Evolutionary conservation across 2,113 vertebrate species (phyloP).

Genomic region (Datnioides undecimradiatus): DNA sequence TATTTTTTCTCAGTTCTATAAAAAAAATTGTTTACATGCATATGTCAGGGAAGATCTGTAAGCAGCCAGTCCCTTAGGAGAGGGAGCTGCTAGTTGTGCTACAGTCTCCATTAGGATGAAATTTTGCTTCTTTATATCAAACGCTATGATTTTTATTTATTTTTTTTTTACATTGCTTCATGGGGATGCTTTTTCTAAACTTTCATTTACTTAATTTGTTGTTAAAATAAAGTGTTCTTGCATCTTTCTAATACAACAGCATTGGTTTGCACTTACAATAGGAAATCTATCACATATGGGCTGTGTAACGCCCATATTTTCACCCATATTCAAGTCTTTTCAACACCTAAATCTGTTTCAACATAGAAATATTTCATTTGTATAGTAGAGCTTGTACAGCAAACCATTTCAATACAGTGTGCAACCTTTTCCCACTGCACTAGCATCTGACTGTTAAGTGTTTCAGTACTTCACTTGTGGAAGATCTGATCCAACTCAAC

Average conservation of each 20-base stretch:
- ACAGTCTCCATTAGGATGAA: not conserved
- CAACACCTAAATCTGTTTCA: not conserved
- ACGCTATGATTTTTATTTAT: no score
- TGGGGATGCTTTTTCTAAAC: not conserved
- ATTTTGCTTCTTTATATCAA: not conserved
- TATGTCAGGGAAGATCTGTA: not conserved
- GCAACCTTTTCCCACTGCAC: not conserved
- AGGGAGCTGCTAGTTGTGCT: not conserved
- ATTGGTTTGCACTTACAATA: not conserved
- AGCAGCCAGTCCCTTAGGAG: not conserved
- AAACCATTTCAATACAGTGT: not conserved
- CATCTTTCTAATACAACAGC: not conserved
- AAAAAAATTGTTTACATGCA: not conserved
- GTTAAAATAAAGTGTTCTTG: not conserved
- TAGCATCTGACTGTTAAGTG: constrained; percentile 3
- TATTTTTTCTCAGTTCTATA: no score
- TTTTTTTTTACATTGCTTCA: not conserved
- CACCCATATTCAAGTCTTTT: not conserved
- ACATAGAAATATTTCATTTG: not conserved
- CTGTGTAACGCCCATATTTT: no score
- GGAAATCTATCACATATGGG: no score
- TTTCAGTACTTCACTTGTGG: constrained; percentile 43
- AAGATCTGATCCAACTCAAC: constrained; percentile 46
- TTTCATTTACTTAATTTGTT: not conserved
- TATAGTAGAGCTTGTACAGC: not conserved